Percentiles rank a stretch among this genome's conserved stretches.
Conservation (phyloP, 1,140 invertebrate species). For the Solenopsis invicta region DNA sequence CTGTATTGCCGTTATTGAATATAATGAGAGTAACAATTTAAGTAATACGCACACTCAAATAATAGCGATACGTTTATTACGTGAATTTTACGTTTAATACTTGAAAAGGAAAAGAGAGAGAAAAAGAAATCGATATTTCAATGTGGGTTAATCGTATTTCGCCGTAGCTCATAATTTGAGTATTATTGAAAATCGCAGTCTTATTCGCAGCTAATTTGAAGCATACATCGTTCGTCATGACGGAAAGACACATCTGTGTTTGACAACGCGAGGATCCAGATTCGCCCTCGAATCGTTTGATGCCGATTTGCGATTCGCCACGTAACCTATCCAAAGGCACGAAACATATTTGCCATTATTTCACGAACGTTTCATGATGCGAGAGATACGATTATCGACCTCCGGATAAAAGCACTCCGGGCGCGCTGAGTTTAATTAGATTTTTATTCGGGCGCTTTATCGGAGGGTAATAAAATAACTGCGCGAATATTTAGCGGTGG, state of each 20-base stretch:
- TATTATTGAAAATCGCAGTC: constrained; percentile 3
- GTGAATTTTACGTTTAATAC: not conserved
- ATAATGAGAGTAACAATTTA: not conserved
- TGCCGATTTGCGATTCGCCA: not conserved
- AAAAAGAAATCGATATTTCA: not conserved
- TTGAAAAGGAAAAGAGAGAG: not conserved
- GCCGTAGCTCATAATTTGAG: not conserved
- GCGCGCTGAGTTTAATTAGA: constrained; percentile 58
- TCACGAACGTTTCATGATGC: constrained; percentile 28
- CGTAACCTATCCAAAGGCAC: constrained; percentile 4
- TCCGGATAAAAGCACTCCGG: constrained; percentile 44
- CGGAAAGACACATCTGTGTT: not conserved
- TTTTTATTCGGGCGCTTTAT: constrained; percentile 61
- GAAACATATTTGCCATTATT: constrained; percentile 38
- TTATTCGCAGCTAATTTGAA: constrained; percentile 13
- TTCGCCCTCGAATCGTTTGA: constrained; percentile 5
- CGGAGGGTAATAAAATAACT: constrained; percentile 57
- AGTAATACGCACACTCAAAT: not conserved
- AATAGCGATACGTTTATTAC: constrained; percentile 3
- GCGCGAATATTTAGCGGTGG: constrained; percentile 41
- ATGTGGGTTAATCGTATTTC: constrained; percentile 31
- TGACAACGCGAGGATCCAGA: constrained; percentile 12
- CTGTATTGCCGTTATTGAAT: not conserved
- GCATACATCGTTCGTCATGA: too few species aligned
- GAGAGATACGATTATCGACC: constrained; percentile 51